Conservation (phyloP, 1,140 invertebrate genomes). For the Colletes gigas region DNA sequence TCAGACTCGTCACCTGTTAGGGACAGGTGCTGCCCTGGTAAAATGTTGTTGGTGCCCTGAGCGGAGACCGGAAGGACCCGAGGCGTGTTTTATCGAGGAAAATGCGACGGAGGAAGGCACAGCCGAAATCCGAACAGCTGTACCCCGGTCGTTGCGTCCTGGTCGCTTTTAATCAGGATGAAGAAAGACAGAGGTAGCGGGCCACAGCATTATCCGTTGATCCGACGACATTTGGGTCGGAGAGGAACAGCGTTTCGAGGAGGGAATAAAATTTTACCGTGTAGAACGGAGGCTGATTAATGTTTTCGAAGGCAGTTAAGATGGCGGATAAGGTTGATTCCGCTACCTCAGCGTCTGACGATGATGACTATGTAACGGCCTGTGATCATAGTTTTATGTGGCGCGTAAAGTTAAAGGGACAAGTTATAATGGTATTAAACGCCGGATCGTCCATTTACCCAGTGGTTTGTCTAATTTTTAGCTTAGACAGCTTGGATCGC, state of each 20-base stretch:
- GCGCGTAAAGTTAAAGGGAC: conserved; percentile 15
- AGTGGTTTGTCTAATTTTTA: no score
- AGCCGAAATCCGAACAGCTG: conserved; percentile 29
- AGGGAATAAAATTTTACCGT: conserved; percentile 7
- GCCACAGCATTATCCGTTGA: neutral
- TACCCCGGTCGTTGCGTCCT: neutral
- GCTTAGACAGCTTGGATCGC: no score
- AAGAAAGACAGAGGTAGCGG: neutral
- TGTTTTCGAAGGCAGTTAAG: conserved; percentile 29
- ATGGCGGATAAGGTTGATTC: conserved; percentile 24
- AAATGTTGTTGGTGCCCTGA: neutral
- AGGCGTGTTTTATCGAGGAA: neutral
- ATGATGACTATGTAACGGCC: conserved; percentile 24
- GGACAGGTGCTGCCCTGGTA: conserved; percentile 26
- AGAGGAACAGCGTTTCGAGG: neutral
- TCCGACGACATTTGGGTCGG: neutral
- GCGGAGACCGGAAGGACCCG: conserved; percentile 8
- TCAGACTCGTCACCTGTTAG: conserved; percentile 40
- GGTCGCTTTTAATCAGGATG: neutral
- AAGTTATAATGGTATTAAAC: conserved; percentile 14
- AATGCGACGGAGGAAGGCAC: neutral
- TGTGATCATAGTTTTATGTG: conserved; percentile 10
- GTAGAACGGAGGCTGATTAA: conserved; percentile 24
- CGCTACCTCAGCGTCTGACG: conserved; percentile 28
- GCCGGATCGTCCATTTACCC: no score